Evolutionary conservation across 2,113 vertebrate species (phyloP), one percentile per base, ranked within the genome.

Genomic region (Rhinogobius similis): DNA sequence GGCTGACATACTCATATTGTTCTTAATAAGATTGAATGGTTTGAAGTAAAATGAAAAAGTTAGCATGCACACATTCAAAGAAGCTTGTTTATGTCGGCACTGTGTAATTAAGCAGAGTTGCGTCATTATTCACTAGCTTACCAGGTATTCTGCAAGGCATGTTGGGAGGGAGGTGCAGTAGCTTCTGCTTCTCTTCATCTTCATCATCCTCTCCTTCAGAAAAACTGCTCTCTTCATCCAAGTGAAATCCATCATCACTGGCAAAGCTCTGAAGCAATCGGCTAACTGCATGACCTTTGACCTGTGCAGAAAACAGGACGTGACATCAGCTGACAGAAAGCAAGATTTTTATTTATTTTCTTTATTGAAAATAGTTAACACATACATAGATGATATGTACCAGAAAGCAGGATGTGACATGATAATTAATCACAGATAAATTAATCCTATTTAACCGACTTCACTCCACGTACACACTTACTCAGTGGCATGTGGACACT

Each of bases 181-280:
- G 36, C 18, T 78, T 70, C 12, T 39, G 58, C 16, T 70, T 67
- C 48, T 87, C 84, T 7, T 89, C 85, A 36, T 86, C 87, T 10
- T 90, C 90, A 43, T 92, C 91, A 29, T 93, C 94, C 5, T 95
- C 96, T 16, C 92, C 94, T 66, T 97, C 96, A 0, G 96, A 98
- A 82, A 97, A 97, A 89, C 95, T 97, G 94, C 95, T 97, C 77
- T 96, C 94, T 58, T 95, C 94, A 0, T 95, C 94, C 21, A 99
- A 93, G 48, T 87, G 92, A 4, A 98, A 98, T 86, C 94, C 94
- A 0, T 94, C 95, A 23, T 98, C 95, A 10, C 94, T 94, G 0
- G 95, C 86, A 27, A 99, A 97, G 91, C 95, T 97, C 89, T 97
- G 94, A 86, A 99, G 92, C 73, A 99, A 93, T 14, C 94, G 94